These are phyloP conservation scores for Globodera ellingtonae DNA, from an alignment of 1,140 invertebrate genomes.

Conservation along the genomic window DNA sequence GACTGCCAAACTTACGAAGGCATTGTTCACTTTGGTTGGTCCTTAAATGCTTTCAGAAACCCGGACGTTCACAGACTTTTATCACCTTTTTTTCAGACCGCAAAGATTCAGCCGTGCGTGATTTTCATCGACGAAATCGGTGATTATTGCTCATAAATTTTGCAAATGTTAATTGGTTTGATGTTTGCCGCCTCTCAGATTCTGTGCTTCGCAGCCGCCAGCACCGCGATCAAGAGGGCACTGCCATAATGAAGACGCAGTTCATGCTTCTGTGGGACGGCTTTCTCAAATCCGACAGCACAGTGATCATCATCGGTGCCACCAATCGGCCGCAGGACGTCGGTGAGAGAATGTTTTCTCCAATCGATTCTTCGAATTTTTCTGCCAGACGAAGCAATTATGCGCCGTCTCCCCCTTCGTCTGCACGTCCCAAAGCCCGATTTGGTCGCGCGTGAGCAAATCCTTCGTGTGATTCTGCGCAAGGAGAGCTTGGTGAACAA, in stretches of 20 bases:
- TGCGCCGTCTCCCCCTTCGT: conserved; percentile 91
- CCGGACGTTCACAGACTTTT: conserved; percentile 71
- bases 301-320: conserved; percentile 86
- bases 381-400: conserved; percentile 81
- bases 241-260: conserved; percentile 92
- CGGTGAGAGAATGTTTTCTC: conserved; percentile 63
- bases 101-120: conserved; percentile 89
- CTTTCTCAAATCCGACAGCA: conserved; percentile 72
- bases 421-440: conserved; percentile 86
- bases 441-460: conserved; percentile 43
- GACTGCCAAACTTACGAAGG: conserved; percentile 91
- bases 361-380: background rate
- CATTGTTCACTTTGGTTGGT: conserved; percentile 81
- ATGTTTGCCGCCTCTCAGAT: conserved; percentile 51
- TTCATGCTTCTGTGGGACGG: conserved; percentile 73
- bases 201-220: conserved; percentile 83
- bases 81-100: conserved; percentile 86
- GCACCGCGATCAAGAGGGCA: conserved; percentile 91
- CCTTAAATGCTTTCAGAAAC: background rate
- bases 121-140: conserved; percentile 95
- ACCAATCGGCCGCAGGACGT: conserved; percentile 93
- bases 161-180: too few species aligned
- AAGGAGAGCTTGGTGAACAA: conserved; percentile 31
- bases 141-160: background rate
- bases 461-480: conserved; percentile 34